phyloP scores from a whole-genome alignment of 1,140 invertebrate species.

The Pogonognathellus flavescens region DNA sequence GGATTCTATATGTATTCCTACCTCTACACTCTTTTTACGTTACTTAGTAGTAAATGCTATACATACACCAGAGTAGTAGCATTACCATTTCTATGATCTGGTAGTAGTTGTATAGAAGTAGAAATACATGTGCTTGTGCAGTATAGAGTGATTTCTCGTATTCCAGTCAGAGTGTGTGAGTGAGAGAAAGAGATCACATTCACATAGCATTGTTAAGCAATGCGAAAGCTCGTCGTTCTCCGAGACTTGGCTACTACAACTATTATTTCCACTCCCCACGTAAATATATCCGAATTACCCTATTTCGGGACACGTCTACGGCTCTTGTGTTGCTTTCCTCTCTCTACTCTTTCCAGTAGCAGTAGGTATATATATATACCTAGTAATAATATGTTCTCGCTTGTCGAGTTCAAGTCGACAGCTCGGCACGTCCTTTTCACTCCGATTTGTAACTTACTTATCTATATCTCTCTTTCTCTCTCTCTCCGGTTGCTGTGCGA shows the following conservation, averaged over 20 bases:
- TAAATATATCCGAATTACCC: constrained; percentile 2
- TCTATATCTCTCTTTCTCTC: not conserved
- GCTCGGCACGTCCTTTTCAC: constrained; percentile 30
- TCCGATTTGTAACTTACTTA: constrained; percentile 35
- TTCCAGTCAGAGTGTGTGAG: too few species aligned
- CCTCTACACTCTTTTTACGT: not conserved
- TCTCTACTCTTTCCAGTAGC: not conserved
- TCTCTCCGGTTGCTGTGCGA: not conserved
- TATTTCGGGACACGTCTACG: not conserved
- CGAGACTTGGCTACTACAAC: not conserved
- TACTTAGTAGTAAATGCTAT: too few species aligned
- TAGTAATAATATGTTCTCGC: not conserved
- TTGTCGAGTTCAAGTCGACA: constrained; percentile 22
- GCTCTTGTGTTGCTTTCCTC: not conserved
- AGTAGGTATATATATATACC: not conserved
- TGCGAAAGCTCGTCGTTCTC: not conserved
- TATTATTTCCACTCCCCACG: not conserved
- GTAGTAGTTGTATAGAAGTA: too few species aligned
- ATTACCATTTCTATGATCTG: too few species aligned
- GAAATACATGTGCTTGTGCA: too few species aligned
- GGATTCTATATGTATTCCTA: not conserved
- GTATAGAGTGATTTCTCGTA: too few species aligned
- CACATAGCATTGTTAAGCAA: too few species aligned
- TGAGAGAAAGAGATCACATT: too few species aligned
- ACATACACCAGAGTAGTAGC: too few species aligned